Percentiles rank a stretch among this genome's conserved stretches.
Conservation (phyloP, 2,888 invertebrate genomes). For the Eupeodes latifasciatus region DNA sequence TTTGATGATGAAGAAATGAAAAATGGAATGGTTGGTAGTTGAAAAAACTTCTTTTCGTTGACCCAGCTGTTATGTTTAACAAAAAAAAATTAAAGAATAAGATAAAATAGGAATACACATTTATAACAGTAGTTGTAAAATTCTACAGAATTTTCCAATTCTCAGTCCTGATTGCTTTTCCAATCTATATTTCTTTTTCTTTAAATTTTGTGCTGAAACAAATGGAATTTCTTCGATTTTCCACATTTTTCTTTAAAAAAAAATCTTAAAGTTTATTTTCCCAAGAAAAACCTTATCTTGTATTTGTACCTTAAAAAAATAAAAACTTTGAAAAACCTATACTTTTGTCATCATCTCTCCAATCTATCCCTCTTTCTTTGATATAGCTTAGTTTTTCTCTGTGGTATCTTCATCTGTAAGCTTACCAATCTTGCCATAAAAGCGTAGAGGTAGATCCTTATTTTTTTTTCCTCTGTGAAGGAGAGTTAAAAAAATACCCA, state of each 20-base stretch:
- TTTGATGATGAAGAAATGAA: too few relatives aligned
- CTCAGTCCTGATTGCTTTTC: slow-evolving; percentile 64
- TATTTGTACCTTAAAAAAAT: background rate
- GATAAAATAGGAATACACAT: too few relatives aligned
- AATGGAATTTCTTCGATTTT: slow-evolving; percentile 64
- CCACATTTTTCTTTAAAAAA: slow-evolving; percentile 30
- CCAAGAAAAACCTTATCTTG: slow-evolving; percentile 63
- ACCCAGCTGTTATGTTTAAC: too few relatives aligned
- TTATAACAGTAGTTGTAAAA: too few relatives aligned
- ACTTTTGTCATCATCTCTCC: slow-evolving; percentile 72
- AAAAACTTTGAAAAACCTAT: slow-evolving; percentile 58
- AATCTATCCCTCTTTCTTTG: slow-evolving; percentile 64
- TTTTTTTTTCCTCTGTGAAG: slow-evolving; percentile 2
- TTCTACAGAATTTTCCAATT: slow-evolving; percentile 33
- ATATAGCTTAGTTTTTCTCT: slow-evolving; percentile 62
- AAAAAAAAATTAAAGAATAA: too few relatives aligned
- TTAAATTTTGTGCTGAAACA: slow-evolving; percentile 53
- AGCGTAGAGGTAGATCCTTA: slow-evolving; percentile 39
- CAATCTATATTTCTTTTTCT: slow-evolving; percentile 43
- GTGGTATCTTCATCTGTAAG: slow-evolving; percentile 49
- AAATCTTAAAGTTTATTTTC: slow-evolving; percentile 28
- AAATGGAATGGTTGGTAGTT: too few relatives aligned
- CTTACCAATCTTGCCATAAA: slow-evolving; percentile 36
- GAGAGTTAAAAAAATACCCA: slow-evolving; percentile 30
- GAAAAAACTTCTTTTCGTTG: too few relatives aligned